phyloP scores from a whole-genome alignment of 2,797 vertebrate genomes.

The Oreonectes daqikongensis region DNA sequence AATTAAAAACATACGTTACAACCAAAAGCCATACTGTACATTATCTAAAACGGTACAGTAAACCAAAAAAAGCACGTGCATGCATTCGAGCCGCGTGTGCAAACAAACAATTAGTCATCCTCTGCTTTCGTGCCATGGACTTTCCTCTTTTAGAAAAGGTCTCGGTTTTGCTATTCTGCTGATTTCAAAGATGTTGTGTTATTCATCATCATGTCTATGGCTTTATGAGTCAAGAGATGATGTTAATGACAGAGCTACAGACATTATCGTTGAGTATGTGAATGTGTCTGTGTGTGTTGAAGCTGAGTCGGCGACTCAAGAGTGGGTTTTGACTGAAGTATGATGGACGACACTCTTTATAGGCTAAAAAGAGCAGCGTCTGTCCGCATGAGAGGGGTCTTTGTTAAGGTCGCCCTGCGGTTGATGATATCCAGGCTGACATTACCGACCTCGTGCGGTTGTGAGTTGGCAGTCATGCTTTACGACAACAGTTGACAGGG shows the following conservation, averaged over 20 bases:
- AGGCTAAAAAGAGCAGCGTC: constrained; percentile 53
- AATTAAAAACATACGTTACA: constrained; percentile 22
- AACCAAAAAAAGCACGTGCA: not conserved
- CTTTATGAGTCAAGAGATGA: constrained; percentile 46
- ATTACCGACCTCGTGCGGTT: constrained; percentile 59
- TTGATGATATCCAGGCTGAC: constrained; percentile 61
- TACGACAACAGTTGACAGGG: constrained; percentile 56
- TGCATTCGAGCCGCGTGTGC: not conserved
- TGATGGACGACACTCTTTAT: constrained; percentile 56
- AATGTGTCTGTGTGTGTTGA: constrained; percentile 35
- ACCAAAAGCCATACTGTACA: not conserved
- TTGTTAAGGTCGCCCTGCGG: constrained; percentile 52
- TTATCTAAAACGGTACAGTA: not conserved
- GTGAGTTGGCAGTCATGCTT: constrained; percentile 56
- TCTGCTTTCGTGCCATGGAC: constrained; percentile 25
- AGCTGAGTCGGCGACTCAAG: constrained; percentile 51
- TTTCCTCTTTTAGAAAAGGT: not conserved
- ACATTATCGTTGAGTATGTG: constrained; percentile 18
- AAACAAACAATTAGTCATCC: constrained; percentile 6
- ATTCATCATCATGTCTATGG: constrained; percentile 13
- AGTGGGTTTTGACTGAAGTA: constrained; percentile 56
- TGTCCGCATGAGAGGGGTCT: constrained; percentile 53
- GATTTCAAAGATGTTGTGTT: constrained; percentile 4
- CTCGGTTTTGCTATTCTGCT: not conserved
- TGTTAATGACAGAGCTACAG: constrained; percentile 36